Base-by-base conservation (phyloP, 2,888 invertebrate species). In the Rotaria socialis region DNA sequence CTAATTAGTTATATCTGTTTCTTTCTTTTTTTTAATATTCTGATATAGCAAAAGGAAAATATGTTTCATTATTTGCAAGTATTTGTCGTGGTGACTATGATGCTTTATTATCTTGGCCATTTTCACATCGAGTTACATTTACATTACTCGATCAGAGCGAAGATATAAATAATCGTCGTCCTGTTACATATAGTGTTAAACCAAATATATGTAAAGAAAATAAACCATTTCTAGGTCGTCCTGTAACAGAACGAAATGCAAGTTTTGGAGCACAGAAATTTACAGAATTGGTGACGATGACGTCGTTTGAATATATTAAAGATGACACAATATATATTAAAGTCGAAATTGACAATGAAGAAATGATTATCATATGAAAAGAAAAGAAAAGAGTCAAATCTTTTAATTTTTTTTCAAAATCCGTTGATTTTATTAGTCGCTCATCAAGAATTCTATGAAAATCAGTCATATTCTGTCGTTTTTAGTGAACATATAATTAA, bases 221-320 rank as follows among this genome's bases (percentile, higher is more conserved):
- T 87, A 87, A 88, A 67, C 88, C 89, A 24, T 92, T 91, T 88
- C 89, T 91, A 47, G 90, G 89, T 2, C 88, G 90, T n/a, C 91
- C 91, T 10, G 88, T 88, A 4, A 89, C 89, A 43, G 91, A 91
- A 41, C 88, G 91, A 16, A 91, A 92, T 87, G 90, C 91, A 2
- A 89, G 90, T 8, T 91, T 91, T 87, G 91, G 91, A 0, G 90
- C 91, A 0, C 90, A 90, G 88, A 89, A 89, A 55, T 90, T 91
- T 87, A 88, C 87, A 35, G 88, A 89, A 50, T 84, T 88, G 24
- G 88, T 86, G n/a, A 84, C 87, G 16, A 50, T 88, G 35, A 86
- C 87, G 22, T 88, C 88, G 4, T 86, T 87, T 11, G 89, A 89
- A 84, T 89, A 89, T 86, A 86, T 89, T 55, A 84, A 87, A 58